phyloP scores from a whole-genome alignment of 2,113 vertebrate species.

The Murina feae region DNA sequence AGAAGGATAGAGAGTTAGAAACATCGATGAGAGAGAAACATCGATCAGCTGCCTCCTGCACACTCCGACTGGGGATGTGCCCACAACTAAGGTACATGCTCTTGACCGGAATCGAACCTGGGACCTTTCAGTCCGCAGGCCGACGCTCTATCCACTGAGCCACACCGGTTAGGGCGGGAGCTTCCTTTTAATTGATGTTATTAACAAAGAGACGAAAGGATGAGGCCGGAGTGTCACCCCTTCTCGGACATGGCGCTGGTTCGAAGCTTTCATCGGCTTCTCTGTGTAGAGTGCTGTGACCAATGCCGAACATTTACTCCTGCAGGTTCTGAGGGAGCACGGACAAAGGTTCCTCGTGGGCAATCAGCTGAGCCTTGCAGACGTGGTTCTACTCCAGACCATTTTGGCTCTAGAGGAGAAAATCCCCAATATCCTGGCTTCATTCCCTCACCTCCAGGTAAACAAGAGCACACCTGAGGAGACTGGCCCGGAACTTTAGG shows the following conservation, averaged over 20 bases:
- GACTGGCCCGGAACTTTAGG: background rate
- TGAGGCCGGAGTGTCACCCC: background rate
- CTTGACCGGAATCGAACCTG: no score
- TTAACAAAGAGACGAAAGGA: background rate
- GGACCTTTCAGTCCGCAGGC: no score
- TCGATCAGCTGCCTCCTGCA: no score
- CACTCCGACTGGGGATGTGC: no score
- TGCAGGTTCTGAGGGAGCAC: conserved; percentile 79
- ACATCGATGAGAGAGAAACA: no score
- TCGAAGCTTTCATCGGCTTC: background rate
- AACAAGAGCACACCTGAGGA: background rate
- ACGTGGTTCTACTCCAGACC: conserved; percentile 87
- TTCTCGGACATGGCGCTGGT: background rate
- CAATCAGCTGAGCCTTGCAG: conserved; percentile 85
- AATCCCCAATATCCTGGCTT: conserved; percentile 78
- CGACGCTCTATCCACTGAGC: no score
- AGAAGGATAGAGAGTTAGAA: no score
- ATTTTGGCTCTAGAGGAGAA: conserved; percentile 91
- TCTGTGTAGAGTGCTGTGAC: background rate
- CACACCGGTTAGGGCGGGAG: no score
- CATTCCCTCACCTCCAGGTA: conserved; percentile 89
- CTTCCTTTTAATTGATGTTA: background rate
- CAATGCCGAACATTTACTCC: background rate
- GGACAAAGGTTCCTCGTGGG: conserved; percentile 85
- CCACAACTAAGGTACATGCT: no score